Percentiles rank a stretch among this genome's conserved stretches.
phyloP scores from a whole-genome alignment of 2,113 vertebrate species.

The Heteronetta atricapilla region DNA sequence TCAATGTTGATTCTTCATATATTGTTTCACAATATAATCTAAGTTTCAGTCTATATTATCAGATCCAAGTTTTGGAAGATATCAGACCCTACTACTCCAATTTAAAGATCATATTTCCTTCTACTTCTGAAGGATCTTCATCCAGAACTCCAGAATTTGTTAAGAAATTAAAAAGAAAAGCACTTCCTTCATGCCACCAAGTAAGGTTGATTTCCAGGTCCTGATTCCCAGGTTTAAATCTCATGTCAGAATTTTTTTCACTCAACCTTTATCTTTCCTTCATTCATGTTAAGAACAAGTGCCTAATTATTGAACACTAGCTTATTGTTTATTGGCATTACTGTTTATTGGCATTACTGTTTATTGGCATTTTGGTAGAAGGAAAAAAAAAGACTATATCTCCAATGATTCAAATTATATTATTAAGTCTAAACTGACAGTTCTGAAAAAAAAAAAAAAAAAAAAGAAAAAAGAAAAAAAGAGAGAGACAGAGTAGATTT shows the following conservation, averaged over 20 bases:
- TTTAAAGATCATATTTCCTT: not conserved
- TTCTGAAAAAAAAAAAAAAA: not conserved
- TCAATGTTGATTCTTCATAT: fast-evolving
- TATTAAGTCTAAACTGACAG: not conserved
- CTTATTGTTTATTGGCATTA: not conserved
- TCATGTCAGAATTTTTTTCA: not conserved
- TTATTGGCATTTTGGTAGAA: not conserved
- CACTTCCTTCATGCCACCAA: not conserved
- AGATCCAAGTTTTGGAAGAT: not conserved
- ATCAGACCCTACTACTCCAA: not conserved
- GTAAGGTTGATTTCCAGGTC: not conserved
- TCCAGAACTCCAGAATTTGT: not conserved
- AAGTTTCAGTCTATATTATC: not conserved
- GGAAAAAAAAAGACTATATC: not conserved
- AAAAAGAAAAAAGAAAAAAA: too few species aligned
- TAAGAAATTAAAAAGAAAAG: not conserved
- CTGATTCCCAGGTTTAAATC: not conserved
- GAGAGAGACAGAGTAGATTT: not conserved
- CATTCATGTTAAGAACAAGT: not conserved
- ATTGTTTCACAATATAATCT: not conserved
- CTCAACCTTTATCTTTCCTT: not conserved
- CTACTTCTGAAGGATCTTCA: not conserved
- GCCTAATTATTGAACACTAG: not conserved
- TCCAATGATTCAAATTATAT: not conserved
- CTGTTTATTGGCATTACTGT: too few species aligned